Evolutionary conservation across 2,113 vertebrate genomes (phyloP), one percentile per base, ranked within the genome.

Genomic region (Entomyzon cyanotis): DNA sequence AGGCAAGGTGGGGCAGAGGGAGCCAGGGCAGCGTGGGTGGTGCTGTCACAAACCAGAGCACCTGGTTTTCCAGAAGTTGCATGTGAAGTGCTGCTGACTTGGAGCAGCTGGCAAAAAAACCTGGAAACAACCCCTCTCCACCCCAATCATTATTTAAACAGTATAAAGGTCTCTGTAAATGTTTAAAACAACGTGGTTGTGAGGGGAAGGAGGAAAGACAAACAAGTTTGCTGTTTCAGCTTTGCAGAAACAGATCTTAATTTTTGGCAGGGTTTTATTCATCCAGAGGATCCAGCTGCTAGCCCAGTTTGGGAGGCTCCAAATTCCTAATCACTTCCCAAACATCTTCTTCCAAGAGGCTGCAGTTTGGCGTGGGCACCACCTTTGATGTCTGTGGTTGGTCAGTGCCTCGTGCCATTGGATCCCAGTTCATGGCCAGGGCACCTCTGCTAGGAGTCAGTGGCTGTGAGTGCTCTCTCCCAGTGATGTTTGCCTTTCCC

Each of bases 201-300:
- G 91, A 96, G 84, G 95, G 96, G 96, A 96, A 94, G 88, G 80
- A 97, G 89, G 44, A 95, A 95, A 95, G 94, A 82, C 89, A 96
- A 97, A 96, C 81, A 97, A 91, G 74, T 91, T 96, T 96, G 96
- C 96, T 82, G 89, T 87, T 96, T 94, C 94, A 95, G 91, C 89
- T 94, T 87, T 8, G 11, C 81, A 95, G 78, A 91, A 94, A 93
- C 94, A 95, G 70, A 89, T 79, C 89, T 89, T 85, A 49, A 76
- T 95, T 95, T 77, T 85, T 97, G 95, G 93, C 96, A 97, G 91
- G 25, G 44, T 47, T 96, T 84, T 84, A 67, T 87, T 84, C 69
- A 74, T 35, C 93, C 89, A 59, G 83, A 78, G 59, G 64, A 94
- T 92, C 89, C 94, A 95, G 94, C 93, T 94, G 89, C 80, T 93